Base-by-base conservation (phyloP, 2,888 invertebrate genomes). In the Melieria omissa region DNA sequence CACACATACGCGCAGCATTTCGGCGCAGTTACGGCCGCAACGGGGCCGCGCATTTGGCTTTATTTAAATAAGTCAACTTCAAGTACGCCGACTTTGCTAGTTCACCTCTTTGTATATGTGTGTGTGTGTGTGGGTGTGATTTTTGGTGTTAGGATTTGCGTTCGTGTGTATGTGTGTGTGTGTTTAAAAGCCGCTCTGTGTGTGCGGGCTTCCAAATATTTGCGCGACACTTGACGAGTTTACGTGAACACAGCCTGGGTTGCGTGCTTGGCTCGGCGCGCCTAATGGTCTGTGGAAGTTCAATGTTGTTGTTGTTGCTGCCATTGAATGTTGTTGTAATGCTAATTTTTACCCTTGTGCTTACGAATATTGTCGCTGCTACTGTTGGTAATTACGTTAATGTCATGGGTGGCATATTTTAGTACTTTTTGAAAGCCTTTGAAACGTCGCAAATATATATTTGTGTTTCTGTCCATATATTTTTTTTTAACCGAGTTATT, bases 11-110 rank as follows among this genome's bases (percentile, higher is more conserved):
- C 41, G 54, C 5, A n/a, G 54, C 41, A 65, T 45, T 64, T 63
- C 47, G n/a, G 46, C 69, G 46, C 55, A 46, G 49, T 55, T 45
- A 10, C 42, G 12, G 14, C n/a, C n/a, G 55, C 52, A 6, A 55
- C 29, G 14, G 69, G n/a, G 69, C 46, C 62, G 62, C 69, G 47
- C 41, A 55, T 47, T 69, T 55, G 41, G 49, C 46, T 45, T 58
- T 61, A 71, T 71, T 65, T 71, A 71, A 71, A 71, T 71, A 67
- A 63, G 67, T 61, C 65, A 65, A 55, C 70, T 64, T 69, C n/a
- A 65, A 65, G 69, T 65, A 65, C 44, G 54, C 63, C 69, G 46
- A 68, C 45, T 52, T 58, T 57, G 57, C n/a, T 57, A 46, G 29
- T 58, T 58, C 42, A 3, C 42, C 14, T 29, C 57, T n/a, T 9